A percentile compares a stretch with the other conserved stretches of the same genome.
Conservation (phyloP, 2,888 invertebrate genomes). For the Sympetrum striolatum region DNA sequence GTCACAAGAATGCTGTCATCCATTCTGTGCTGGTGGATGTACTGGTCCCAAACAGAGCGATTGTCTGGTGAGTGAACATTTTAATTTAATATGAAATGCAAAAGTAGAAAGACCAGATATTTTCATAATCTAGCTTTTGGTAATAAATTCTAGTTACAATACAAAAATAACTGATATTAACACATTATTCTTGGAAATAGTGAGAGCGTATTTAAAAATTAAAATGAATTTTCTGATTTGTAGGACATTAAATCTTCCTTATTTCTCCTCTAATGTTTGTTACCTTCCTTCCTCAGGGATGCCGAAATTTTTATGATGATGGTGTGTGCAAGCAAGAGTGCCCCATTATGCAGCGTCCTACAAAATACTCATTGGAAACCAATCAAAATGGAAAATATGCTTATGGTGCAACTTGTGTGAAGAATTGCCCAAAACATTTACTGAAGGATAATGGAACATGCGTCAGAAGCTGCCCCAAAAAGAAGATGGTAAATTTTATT, state of each 20-base stretch:
- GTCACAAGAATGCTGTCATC: conserved; percentile 93
- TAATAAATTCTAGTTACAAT: too few species aligned
- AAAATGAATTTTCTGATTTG: too few species aligned
- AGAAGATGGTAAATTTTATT: conserved; percentile 69
- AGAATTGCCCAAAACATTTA: conserved; percentile 92
- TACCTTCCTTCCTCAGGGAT: conserved; percentile 68
- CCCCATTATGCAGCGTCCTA: conserved; percentile 89
- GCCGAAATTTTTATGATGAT: conserved; percentile 94
- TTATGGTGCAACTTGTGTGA: conserved; percentile 96
- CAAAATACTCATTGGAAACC: conserved; percentile 87
- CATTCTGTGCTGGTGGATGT: conserved; percentile 97
- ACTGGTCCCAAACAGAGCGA: conserved; percentile 92
- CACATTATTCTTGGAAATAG: too few species aligned
- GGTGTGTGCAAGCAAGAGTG: conserved; percentile 96
- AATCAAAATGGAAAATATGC: conserved; percentile 95
- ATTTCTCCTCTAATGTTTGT: neutral
- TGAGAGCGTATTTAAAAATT: neutral
- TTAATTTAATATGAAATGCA: neutral
- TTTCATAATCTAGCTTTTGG: too few species aligned
- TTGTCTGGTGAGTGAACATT: conserved; percentile 71
- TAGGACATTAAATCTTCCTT: too few species aligned
- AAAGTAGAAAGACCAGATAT: neutral
- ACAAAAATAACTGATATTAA: too few species aligned
- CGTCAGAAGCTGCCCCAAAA: conserved; percentile 88
- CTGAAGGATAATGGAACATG: conserved; percentile 93